Evolutionary conservation across 2,797 vertebrate genomes (phyloP).

Genomic region (Muscicapa comitata): DNA sequence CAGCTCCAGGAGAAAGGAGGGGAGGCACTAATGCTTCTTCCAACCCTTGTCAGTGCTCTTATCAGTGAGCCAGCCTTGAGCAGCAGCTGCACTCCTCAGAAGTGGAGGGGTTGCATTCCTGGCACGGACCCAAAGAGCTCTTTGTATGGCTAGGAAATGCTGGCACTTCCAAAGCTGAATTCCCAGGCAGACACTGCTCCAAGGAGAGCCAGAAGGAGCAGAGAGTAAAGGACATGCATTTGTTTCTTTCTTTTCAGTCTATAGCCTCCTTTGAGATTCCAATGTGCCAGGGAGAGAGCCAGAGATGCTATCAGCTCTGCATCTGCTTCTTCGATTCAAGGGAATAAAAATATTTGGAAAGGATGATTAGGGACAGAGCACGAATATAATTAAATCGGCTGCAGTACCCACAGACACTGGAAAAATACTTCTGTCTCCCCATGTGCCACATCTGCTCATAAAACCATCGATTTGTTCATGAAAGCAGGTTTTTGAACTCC

Average conservation of each 20-base stretch:
- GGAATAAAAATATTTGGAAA: not conserved
- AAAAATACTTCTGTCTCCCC: not conserved
- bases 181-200: not conserved
- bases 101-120: conserved; percentile 16
- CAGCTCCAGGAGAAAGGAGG: not conserved
- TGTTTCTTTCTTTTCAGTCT: not conserved
- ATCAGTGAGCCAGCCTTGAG: not conserved
- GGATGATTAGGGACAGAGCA: not conserved
- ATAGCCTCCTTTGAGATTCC: not conserved
- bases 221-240: not conserved
- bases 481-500: not conserved
- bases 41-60: not conserved
- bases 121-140: not conserved
- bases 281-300: not conserved
- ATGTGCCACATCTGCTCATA: not conserved
- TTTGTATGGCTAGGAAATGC: not conserved
- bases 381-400: not conserved
- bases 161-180: not conserved
- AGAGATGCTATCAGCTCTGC: not conserved
- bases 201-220: not conserved
- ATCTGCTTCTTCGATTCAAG: not conserved
- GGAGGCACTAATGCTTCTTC: not conserved
- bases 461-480: not conserved
- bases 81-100: not conserved
- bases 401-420: not conserved